Evolutionary conservation across 2,888 invertebrate genomes (phyloP).

Genomic region (Conchocele bisecta): DNA sequence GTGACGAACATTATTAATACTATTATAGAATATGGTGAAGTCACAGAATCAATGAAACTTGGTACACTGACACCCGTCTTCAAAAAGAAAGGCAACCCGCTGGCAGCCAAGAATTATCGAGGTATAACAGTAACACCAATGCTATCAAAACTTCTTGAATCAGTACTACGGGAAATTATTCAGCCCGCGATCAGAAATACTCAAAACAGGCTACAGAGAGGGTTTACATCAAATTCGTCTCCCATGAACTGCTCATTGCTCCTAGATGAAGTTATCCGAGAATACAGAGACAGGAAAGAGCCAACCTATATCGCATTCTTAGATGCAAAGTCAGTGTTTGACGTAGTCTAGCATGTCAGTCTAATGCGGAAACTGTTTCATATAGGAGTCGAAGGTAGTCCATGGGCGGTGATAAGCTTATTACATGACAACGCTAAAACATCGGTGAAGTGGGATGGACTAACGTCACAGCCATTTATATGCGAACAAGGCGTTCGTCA

Average conservation of each 20-base stretch:
- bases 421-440: constrained; percentile 1
- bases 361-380: constrained; percentile 16
- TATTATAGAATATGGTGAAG: background rate
- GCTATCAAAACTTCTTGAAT: background rate
- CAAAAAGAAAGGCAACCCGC: constrained; percentile 8
- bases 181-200: background rate
- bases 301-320: background rate
- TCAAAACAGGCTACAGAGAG: constrained; percentile 14
- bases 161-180: background rate
- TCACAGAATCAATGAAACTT: background rate
- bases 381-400: background rate
- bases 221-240: constrained; percentile 9
- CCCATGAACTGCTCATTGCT: constrained; percentile 8
- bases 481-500: constrained; percentile 7
- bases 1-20: background rate
- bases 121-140: constrained; percentile 7
- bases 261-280: constrained; percentile 16
- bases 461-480: background rate
- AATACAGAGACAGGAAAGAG: background rate
- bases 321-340: constrained; percentile 27
- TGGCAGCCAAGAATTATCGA: constrained; percentile 8
- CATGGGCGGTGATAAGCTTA: constrained; percentile 5
- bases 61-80: background rate
- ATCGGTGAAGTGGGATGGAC: constrained; percentile 15
- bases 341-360: constrained; percentile 17